These are phyloP conservation scores for Dinoponera quadriceps DNA, from an alignment of 1,140 invertebrate genomes.

Conservation along the genomic window DNA sequence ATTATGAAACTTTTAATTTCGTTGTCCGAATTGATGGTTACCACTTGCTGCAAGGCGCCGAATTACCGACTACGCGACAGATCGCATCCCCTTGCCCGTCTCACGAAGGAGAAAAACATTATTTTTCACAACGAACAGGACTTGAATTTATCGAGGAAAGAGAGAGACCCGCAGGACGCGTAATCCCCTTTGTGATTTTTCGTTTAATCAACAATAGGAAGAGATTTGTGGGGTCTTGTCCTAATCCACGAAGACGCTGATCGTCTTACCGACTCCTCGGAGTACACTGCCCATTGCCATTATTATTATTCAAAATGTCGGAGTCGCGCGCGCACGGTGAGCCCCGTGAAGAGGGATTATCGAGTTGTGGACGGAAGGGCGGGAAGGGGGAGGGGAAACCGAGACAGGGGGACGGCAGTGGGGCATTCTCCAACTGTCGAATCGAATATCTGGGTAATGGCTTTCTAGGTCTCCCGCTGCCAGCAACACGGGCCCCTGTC, in stretches of 20 bases:
- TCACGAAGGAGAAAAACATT: not conserved
- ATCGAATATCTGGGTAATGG: conserved; percentile 77
- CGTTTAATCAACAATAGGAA: not conserved
- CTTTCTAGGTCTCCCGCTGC: conserved; percentile 76
- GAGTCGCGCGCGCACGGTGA: conserved; percentile 57
- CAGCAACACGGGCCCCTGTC: conserved; percentile 75
- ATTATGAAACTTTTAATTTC: conserved; percentile 6
- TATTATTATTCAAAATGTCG: conserved; percentile 52
- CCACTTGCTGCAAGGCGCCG: not conserved
- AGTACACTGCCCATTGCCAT: conserved; percentile 36
- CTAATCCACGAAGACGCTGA: conserved; percentile 14
- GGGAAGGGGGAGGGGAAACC: not conserved
- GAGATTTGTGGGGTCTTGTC: not conserved
- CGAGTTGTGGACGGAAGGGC: conserved; percentile 30
- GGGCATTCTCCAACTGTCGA: conserved; percentile 71
- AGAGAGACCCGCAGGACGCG: no score
- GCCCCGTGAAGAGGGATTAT: conserved; percentile 67
- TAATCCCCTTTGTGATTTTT: not conserved
- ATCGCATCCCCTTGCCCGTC: not conserved
- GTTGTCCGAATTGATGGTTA: not conserved
- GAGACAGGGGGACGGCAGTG: not conserved
- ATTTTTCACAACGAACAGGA: not conserved
- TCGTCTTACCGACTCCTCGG: conserved; percentile 24
- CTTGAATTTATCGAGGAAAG: not conserved
- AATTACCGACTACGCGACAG: not conserved